A percentile compares a stretch with the other conserved stretches of the same genome.
Evolutionary conservation across 2,888 invertebrate species (phyloP).

Genomic region (Meta bourneti): DNA sequence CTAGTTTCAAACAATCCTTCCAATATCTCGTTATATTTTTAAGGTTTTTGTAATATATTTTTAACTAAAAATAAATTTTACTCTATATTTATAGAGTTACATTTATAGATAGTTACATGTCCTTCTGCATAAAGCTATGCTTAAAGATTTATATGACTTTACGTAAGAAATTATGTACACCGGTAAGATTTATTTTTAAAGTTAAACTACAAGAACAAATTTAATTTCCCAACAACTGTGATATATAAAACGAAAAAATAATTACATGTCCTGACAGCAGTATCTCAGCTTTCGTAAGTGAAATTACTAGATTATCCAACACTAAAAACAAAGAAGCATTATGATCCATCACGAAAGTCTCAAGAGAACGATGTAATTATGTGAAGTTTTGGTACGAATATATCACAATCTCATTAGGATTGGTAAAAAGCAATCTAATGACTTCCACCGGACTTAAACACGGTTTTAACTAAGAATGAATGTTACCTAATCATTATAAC

Average conservation of each 20-base stretch:
- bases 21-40: too few relatives aligned
- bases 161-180: too few relatives aligned
- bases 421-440: not conserved
- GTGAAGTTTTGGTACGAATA: not conserved
- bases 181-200: not conserved
- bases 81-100: too few relatives aligned
- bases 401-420: not conserved
- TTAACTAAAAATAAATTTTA: too few relatives aligned
- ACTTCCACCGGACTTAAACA: not conserved
- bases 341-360: not conserved
- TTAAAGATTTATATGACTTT: too few relatives aligned
- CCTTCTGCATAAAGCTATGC: too few relatives aligned
- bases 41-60: too few relatives aligned
- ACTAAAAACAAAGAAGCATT: not conserved
- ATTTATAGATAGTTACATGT: too few relatives aligned
- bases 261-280: not conserved
- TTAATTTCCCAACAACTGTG: not conserved
- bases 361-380: not conserved
- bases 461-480: not conserved
- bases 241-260: not conserved
- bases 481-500: not conserved
- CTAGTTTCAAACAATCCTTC: too few relatives aligned
- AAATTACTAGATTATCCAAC: not conserved
- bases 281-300: not conserved
- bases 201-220: not conserved